Evolutionary conservation across 2,797 vertebrate genomes (phyloP), one percentile per base, ranked within the genome.

Genomic region (Cottoperca gobio): DNA sequence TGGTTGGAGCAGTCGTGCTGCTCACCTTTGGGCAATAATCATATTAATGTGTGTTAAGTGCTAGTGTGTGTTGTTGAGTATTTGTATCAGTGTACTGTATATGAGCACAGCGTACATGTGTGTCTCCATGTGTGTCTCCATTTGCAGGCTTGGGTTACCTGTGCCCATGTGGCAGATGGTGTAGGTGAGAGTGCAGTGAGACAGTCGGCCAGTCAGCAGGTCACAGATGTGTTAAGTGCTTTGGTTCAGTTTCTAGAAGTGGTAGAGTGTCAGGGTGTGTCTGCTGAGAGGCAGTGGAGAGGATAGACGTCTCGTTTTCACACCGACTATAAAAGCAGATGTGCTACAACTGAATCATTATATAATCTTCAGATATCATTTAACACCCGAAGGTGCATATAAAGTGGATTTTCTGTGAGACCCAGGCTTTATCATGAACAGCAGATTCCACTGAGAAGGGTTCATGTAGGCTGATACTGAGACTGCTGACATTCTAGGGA

Each of bases 161-260:
- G 83, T 66, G 6, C 55, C 63, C 67, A 16, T 85, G 87, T 82
- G 79, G 87, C 93, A 94, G 93, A 94, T 93, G 92, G 92, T 58
- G 81, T 54, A 91, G 92, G 90, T 93, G 91, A 89, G 83, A 89
- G 84, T 83, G 85, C 86, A 82, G 71, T 0, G 48, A 78, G 63
- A 73, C 39, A 26, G 65, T 43, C 45, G 49, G 59, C 52, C 64
- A 67, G 68, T 49, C 75, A 72, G 76, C 80, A 70, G 76, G 73
- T 81, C 87, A 84, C 86, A 87, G 88, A 90, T 93, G 91, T 93
- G 93, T 94, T 94, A 94, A 94, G 93, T 94, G 93, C 84, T 93
- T 86, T 77, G 81, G 79, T 89, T 89, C 52, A 76, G 70, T 72
- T 79, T 63, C 7, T 37, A 45, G 46, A 75, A 50, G 82, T 64